phyloP scores from a whole-genome alignment of 2,113 vertebrate species.

The Nannospalax galili region DNA sequence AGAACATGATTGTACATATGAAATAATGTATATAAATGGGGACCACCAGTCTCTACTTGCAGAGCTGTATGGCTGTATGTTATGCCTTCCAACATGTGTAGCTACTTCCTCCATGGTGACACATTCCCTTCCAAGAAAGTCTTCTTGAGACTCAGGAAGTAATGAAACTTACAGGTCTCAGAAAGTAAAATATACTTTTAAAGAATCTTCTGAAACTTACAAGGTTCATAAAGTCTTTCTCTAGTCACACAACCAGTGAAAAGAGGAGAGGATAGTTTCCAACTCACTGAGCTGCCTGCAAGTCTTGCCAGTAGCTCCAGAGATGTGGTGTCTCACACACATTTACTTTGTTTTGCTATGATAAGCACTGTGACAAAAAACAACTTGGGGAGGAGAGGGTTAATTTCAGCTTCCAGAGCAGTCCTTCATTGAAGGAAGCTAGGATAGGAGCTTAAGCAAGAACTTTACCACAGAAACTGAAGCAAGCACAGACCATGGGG shows the following conservation, averaged over 20 bases:
- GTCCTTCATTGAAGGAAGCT: too few relatives aligned
- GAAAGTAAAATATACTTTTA: background rate
- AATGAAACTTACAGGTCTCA: background rate
- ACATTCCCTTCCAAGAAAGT: background rate
- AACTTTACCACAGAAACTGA: too few relatives aligned
- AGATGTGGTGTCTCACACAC: too few relatives aligned
- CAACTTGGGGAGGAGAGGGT: too few relatives aligned
- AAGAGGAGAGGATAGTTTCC: background rate
- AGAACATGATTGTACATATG: background rate
- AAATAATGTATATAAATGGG: background rate
- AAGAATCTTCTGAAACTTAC: background rate
- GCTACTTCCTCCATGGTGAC: background rate
- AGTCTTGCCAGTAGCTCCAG: background rate
- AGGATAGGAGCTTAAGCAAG: too few relatives aligned
- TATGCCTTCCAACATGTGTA: background rate
- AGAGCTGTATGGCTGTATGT: too few relatives aligned
- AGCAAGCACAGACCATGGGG: too few relatives aligned
- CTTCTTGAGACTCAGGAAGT: background rate
- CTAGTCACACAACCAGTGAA: background rate
- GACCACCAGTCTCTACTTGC: background rate
- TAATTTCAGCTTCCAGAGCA: too few relatives aligned
- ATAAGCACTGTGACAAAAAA: too few relatives aligned
- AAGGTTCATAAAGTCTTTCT: background rate
- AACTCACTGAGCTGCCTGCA: background rate
- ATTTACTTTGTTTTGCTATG: too few relatives aligned